Conservation (phyloP, 2,113 vertebrate genomes). For the Entomyzon cyanotis region DNA sequence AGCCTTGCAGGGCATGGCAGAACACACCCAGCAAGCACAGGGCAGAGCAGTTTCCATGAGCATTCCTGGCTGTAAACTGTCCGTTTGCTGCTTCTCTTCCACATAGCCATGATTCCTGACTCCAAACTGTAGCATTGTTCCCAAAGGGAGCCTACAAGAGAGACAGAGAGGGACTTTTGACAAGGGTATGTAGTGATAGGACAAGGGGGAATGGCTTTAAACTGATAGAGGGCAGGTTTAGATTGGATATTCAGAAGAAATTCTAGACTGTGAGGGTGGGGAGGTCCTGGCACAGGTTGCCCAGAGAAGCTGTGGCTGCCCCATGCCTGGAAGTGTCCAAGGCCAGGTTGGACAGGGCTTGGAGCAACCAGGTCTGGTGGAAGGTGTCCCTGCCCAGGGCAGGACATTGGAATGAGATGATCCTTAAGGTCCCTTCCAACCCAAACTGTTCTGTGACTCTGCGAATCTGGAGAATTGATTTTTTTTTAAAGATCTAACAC, state of each 20-base stretch:
- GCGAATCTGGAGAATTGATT: neutral
- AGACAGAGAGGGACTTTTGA: neutral
- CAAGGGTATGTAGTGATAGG: neutral
- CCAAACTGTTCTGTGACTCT: neutral
- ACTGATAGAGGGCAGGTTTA: neutral
- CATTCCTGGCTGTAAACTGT: neutral
- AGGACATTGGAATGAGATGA: neutral
- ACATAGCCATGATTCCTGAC: neutral
- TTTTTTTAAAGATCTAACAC: neutral
- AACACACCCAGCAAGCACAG: neutral
- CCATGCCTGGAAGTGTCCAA: neutral
- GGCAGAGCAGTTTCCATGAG: neutral
- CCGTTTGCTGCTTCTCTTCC: neutral
- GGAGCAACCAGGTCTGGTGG: neutral
- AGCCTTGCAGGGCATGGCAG: neutral
- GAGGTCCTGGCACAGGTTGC: neutral
- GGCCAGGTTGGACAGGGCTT: rapidly evolving
- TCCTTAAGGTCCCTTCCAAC: neutral
- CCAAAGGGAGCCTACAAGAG: neutral
- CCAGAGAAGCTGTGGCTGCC: neutral
- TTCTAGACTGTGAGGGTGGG: neutral
- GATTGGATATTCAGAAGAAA: neutral
- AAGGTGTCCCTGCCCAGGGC: neutral
- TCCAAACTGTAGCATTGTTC: neutral
- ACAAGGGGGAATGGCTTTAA: neutral